These are phyloP conservation scores for Epinotia nisella DNA, from an alignment of 2,888 invertebrate genomes.

Conservation along the genomic window DNA sequence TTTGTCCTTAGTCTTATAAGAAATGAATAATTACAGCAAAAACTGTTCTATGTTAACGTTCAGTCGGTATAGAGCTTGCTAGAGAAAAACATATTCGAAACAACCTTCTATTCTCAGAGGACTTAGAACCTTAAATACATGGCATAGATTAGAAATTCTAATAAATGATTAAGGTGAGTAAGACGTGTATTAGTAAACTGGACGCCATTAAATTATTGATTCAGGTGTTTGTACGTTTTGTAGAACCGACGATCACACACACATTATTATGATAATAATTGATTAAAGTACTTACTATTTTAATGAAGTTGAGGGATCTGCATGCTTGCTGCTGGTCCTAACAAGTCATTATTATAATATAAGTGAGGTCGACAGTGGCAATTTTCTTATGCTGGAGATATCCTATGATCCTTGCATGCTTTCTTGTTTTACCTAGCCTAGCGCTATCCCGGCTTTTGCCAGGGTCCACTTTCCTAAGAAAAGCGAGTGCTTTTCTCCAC, in stretches of 20 bases:
- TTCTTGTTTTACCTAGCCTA: too few species aligned
- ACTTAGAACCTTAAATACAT: not conserved
- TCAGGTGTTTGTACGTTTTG: conserved; percentile 32
- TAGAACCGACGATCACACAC: conserved; percentile 17
- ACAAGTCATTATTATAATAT: not conserved
- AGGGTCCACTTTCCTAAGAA: too few species aligned
- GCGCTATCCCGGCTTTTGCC: too few species aligned
- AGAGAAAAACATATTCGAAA: not conserved
- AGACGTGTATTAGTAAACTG: not conserved
- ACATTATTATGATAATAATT: conserved; percentile 16
- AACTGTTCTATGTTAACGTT: conserved; percentile 18
- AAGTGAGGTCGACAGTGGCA: not conserved
- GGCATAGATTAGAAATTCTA: not conserved
- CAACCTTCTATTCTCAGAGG: not conserved
- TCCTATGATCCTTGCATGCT: too few species aligned
- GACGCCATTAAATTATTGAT: conserved; percentile 16
- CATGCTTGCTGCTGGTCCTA: not conserved
- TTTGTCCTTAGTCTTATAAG: conserved; percentile 1
- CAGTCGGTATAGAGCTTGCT: not conserved
- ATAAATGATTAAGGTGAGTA: not conserved
- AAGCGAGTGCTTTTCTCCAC: too few species aligned
- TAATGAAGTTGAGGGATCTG: conserved; percentile 4
- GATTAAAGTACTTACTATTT: conserved; percentile 12
- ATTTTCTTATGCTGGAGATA: not conserved
- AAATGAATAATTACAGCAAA: conserved; percentile 37